phyloP scores from a whole-genome alignment of 2,797 vertebrate species.

The Clarias platycephalus region DNA sequence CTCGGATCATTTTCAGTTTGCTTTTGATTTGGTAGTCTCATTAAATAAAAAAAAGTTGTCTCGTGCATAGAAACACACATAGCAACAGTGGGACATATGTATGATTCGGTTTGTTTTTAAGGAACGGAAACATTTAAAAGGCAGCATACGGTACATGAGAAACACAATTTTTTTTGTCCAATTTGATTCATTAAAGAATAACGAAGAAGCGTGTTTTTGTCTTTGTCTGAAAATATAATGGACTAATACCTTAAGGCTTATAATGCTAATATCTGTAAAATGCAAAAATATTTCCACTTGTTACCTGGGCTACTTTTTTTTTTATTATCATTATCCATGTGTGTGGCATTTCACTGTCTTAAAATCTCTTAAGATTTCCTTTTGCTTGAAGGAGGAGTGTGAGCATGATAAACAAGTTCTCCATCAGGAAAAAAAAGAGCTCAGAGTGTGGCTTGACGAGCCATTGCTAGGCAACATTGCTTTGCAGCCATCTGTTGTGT shows the following conservation, averaged over 20 bases:
- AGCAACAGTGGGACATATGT: not conserved
- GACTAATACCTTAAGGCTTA: not conserved
- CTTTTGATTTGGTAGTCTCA: constrained; percentile 9
- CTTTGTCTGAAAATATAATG: not conserved
- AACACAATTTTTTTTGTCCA: not conserved
- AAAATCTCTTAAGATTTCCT: constrained; percentile 18
- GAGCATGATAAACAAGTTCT: constrained; percentile 31
- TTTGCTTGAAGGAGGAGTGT: constrained; percentile 41
- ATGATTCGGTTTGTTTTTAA: not conserved
- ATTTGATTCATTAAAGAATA: not conserved
- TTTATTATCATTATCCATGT: not conserved
- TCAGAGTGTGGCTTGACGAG: constrained; percentile 67
- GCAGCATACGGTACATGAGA: not conserved
- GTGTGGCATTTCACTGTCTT: constrained; percentile 25
- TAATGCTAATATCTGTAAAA: not conserved
- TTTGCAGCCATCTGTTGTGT: constrained; percentile 80
- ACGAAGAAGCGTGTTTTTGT: not conserved
- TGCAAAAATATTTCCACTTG: not conserved
- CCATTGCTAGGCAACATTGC: constrained; percentile 81
- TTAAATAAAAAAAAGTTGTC: constrained; percentile 25
- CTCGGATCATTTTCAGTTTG: not conserved
- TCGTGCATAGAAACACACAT: constrained; percentile 7
- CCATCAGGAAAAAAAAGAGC: constrained; percentile 33
- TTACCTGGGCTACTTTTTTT: constrained; percentile 6
- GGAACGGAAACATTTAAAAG: not conserved